Evolutionary conservation across 2,888 invertebrate species (phyloP).

Genomic region (Trissoscelio sp.): DNA sequence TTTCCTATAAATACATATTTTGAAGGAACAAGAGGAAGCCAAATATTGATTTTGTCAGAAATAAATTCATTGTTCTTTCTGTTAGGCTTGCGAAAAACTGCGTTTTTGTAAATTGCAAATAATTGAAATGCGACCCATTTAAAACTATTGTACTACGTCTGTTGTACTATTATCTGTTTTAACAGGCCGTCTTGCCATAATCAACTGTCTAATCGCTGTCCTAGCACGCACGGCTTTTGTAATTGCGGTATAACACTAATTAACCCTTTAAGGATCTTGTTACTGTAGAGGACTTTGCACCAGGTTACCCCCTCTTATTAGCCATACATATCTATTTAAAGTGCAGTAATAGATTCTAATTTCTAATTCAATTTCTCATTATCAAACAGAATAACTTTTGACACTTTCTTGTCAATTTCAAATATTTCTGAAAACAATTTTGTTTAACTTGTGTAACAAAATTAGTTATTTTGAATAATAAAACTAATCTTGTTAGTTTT

Average conservation of each 20-base stretch:
- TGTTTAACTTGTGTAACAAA: too few relatives aligned
- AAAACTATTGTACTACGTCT: constrained; percentile 6
- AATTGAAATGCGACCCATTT: constrained; percentile 37
- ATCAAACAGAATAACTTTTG: neutral
- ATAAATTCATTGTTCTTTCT: too few relatives aligned
- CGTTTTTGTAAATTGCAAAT: constrained; percentile 9
- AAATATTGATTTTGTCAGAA: constrained; percentile 18
- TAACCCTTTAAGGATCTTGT: constrained; percentile 63
- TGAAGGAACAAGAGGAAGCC: constrained; percentile 3
- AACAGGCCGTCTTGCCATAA: constrained; percentile 41
- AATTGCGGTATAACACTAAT: constrained; percentile 61
- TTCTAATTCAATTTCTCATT: neutral
- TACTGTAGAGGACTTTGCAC: constrained; percentile 33
- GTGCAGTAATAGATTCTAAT: neutral
- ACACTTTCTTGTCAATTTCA: too few relatives aligned
- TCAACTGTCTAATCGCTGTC: constrained; percentile 47
- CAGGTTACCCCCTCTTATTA: constrained; percentile 11
- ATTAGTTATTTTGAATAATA: too few relatives aligned
- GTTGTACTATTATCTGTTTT: constrained; percentile 26
- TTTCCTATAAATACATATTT: neutral
- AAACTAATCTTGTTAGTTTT: too few relatives aligned
- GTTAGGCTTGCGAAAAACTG: too few relatives aligned
- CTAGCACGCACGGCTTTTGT: constrained; percentile 47
- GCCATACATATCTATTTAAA: neutral
- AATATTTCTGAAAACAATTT: too few relatives aligned